These are phyloP conservation scores for Botia kubotai DNA, from an alignment of 2,797 vertebrate species.

Conservation along the genomic window DNA sequence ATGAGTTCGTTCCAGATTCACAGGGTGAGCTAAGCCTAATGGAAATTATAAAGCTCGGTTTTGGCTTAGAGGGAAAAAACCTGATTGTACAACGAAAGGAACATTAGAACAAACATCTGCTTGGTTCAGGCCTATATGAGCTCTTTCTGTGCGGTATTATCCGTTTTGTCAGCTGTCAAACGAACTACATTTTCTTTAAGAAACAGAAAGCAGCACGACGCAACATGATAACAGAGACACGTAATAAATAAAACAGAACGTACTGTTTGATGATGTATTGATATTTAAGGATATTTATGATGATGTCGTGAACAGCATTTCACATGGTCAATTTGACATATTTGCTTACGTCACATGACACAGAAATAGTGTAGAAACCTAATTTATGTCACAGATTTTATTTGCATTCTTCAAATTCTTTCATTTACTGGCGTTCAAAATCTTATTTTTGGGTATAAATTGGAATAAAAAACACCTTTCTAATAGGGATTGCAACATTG, in stretches of 20 bases:
- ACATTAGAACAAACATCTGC: slow-evolving; percentile 5
- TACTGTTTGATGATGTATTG: no score
- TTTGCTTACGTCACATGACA: no score
- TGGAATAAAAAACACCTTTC: neutral
- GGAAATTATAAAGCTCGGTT: slow-evolving; percentile 39
- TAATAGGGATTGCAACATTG: no score
- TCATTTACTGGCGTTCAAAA: no score
- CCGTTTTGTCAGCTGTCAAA: slow-evolving; percentile 6
- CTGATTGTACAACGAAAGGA: slow-evolving; percentile 12
- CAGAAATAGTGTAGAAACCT: no score
- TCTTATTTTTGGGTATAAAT: no score
- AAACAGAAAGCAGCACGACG: no score
- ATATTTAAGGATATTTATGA: no score
- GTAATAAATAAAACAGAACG: neutral
- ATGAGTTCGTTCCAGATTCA: slow-evolving; percentile 8
- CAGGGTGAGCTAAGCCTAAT: slow-evolving; percentile 33
- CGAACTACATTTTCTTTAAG: neutral
- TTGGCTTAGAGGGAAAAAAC: slow-evolving; percentile 28
- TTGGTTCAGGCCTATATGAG: neutral
- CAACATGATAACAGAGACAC: neutral
- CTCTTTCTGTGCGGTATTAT: neutral
- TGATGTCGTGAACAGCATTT: no score
- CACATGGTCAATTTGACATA: no score
- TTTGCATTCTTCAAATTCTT: no score
- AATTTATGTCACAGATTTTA: no score